phyloP scores from a whole-genome alignment of 2,888 invertebrate genomes.

The Lasioglossum vierecki region DNA sequence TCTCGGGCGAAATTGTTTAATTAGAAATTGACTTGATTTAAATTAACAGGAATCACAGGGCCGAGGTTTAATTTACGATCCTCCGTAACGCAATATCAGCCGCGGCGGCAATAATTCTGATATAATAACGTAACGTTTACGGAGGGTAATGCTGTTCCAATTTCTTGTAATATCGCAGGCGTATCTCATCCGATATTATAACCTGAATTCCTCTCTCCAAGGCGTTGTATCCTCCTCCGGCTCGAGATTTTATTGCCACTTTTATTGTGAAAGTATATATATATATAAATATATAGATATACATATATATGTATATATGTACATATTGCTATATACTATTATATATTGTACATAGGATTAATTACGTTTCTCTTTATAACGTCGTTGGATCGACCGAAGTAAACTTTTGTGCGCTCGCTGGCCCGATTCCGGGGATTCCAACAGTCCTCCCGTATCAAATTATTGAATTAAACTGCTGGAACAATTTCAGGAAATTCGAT shows the following conservation, averaged over 20 bases:
- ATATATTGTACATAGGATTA: constrained; percentile 35
- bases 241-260: constrained; percentile 56
- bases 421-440: constrained; percentile 20
- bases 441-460: background rate
- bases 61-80: constrained; percentile 49
- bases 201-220: constrained; percentile 49
- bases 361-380: constrained; percentile 50
- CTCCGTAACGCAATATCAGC: constrained; percentile 34
- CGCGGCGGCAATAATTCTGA: constrained; percentile 50
- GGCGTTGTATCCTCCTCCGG: constrained; percentile 32
- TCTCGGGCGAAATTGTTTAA: constrained; percentile 49
- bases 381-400: constrained; percentile 26
- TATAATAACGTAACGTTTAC: constrained; percentile 59
- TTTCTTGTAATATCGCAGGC: constrained; percentile 60
- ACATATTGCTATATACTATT: background rate
- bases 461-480: constrained; percentile 6
- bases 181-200: constrained; percentile 57
- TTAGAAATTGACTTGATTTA: constrained; percentile 54
- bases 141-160: constrained; percentile 57
- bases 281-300: background rate
- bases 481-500: background rate
- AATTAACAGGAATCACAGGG: constrained; percentile 47
- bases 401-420: constrained; percentile 14
- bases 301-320: background rate
- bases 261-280: constrained; percentile 44